These are phyloP conservation scores for Pandion haliaetus DNA, from an alignment of 2,113 vertebrate species.

Conservation along the genomic window DNA sequence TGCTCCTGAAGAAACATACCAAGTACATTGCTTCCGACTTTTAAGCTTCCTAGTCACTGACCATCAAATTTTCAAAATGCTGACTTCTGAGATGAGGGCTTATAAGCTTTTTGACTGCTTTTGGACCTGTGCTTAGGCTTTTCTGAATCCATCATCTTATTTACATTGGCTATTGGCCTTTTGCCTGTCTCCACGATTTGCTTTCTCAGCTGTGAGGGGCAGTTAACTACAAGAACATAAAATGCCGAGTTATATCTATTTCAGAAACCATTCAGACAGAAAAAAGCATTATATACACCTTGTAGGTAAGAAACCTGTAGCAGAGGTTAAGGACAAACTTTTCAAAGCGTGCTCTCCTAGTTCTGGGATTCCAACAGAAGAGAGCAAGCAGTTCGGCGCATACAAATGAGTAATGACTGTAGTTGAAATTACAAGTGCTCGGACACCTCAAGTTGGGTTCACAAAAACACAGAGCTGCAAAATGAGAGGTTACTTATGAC, in stretches of 20 bases:
- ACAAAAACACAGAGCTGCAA: background rate
- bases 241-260: background rate
- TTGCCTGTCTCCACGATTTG: background rate
- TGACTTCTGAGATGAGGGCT: background rate
- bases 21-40: background rate
- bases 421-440: background rate
- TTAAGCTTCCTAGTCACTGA: background rate
- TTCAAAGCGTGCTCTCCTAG: background rate
- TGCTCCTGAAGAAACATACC: background rate
- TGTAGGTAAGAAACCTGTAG: background rate
- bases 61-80: background rate
- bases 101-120: background rate
- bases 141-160: background rate
- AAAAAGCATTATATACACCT: background rate
- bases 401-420: background rate
- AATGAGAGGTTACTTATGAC: background rate
- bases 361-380: background rate
- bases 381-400: background rate
- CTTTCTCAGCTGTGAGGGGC: background rate
- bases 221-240: background rate
- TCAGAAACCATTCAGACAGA: background rate
- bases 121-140: background rate
- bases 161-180: background rate
- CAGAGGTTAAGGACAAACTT: conserved; percentile 8
- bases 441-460: background rate